Evolutionary conservation across 2,888 invertebrate genomes (phyloP).

Genomic region (Cataglyphis rosenhaueri): DNA sequence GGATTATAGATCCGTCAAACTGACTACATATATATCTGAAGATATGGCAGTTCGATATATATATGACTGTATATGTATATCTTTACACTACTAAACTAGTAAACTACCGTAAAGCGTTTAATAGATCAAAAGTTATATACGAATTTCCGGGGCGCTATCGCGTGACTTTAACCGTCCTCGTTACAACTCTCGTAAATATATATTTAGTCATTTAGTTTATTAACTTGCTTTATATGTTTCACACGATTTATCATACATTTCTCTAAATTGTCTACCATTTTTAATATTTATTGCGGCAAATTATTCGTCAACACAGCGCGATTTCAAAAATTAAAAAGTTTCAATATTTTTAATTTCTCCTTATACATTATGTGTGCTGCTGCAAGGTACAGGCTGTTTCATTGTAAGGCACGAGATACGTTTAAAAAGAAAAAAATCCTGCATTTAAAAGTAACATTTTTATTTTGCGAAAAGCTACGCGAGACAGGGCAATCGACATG

Average conservation of each 20-base stretch:
- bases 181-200: conserved; percentile 23
- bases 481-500: neutral
- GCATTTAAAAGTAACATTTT: conserved; percentile 27
- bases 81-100: conserved; percentile 49
- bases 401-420: neutral
- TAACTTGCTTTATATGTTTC: conserved; percentile 9
- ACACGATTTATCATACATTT: neutral
- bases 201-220: conserved; percentile 24
- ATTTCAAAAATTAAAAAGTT: no score
- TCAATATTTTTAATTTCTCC: neutral
- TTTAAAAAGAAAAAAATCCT: neutral
- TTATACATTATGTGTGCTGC: neutral
- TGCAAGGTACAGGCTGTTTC: neutral
- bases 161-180: conserved; percentile 54
- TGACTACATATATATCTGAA: conserved; percentile 12
- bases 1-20: conserved; percentile 38
- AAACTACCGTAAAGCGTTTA: conserved; percentile 48
- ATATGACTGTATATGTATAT: conserved; percentile 18
- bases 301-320: neutral
- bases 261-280: neutral
- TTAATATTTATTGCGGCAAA: neutral
- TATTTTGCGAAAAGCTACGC: neutral
- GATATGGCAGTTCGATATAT: conserved; percentile 3
- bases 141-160: conserved; percentile 15
- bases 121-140: conserved; percentile 49